Evolutionary conservation across 2,888 invertebrate species (phyloP).

Genomic region (Horisme vitalbata): DNA sequence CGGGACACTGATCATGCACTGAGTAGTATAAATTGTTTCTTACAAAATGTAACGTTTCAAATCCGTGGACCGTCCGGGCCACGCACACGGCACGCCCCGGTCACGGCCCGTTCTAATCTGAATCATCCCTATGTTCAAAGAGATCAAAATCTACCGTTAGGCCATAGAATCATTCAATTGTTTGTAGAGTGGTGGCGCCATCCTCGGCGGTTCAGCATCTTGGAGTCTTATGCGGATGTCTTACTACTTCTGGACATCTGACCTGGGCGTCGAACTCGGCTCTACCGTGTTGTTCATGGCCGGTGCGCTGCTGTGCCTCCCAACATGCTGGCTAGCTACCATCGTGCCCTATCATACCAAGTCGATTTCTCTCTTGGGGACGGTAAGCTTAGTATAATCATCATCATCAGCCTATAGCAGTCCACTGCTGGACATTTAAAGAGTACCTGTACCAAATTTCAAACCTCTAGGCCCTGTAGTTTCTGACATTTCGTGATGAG

Average conservation of each 20-base stretch:
- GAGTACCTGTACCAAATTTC: too few species aligned
- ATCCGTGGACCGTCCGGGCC: too few species aligned
- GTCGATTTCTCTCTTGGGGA: constrained; percentile 52
- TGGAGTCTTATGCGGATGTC: constrained; percentile 70
- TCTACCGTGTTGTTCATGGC: constrained; percentile 56
- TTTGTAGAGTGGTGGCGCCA: constrained; percentile 65
- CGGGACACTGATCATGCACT: too few species aligned
- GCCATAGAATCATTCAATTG: not conserved
- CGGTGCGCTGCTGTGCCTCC: constrained; percentile 67
- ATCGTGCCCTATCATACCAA: constrained; percentile 65
- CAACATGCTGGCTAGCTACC: constrained; percentile 70
- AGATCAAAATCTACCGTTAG: too few species aligned
- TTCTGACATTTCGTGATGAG: too few species aligned
- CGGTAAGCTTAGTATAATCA: constrained; percentile 41
- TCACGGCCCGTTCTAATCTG: too few species aligned
- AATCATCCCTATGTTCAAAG: too few species aligned
- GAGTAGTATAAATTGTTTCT: too few species aligned
- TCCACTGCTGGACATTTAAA: too few species aligned
- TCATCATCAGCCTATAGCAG: not conserved
- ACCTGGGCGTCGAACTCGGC: constrained; percentile 65
- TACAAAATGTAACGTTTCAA: too few species aligned
- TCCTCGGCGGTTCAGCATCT: constrained; percentile 62
- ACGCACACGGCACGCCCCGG: too few species aligned
- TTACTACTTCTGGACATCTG: constrained; percentile 74
- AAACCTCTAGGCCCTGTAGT: too few species aligned